Percentiles rank a stretch among this genome's conserved stretches.
Conservation (phyloP, 2,113 vertebrate species). For the Blennius ocellaris region DNA sequence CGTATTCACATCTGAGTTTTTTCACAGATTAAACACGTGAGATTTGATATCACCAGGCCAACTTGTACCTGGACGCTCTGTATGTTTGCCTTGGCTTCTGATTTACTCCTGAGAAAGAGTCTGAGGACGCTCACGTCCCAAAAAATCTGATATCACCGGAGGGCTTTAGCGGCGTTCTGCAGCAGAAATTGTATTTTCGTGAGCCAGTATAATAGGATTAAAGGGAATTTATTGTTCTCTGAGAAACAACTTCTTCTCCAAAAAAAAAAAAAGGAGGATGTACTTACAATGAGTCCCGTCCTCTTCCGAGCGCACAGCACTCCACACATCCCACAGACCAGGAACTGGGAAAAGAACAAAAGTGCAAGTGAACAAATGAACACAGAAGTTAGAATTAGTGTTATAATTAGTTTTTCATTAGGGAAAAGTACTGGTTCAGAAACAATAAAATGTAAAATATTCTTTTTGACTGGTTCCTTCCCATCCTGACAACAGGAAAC, state of each 20-base stretch:
- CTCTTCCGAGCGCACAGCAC: slow-evolving; percentile 96
- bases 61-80: no score
- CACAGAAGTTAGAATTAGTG: slow-evolving; percentile 1
- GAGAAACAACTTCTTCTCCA: background rate
- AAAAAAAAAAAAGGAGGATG: background rate
- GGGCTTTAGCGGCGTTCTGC: background rate
- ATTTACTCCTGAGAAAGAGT: no score
- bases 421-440: background rate
- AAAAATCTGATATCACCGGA: no score
- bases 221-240: background rate
- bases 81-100: no score
- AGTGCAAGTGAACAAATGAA: slow-evolving; percentile 38
- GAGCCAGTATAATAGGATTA: background rate
- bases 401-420: background rate
- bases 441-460: background rate
- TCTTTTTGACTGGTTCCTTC: background rate
- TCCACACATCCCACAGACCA: slow-evolving; percentile 95
- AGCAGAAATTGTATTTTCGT: background rate
- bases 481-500: slow-evolving; percentile 11
- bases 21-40: no score
- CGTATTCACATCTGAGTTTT: no score
- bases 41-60: no score
- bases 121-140: no score
- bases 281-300: slow-evolving; percentile 96
- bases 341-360: slow-evolving; percentile 85